A percentile compares a stretch with the other conserved stretches of the same genome.
Evolutionary conservation across 2,797 vertebrate species (phyloP).

Genomic region (Scolopax bukidnonensis): DNA sequence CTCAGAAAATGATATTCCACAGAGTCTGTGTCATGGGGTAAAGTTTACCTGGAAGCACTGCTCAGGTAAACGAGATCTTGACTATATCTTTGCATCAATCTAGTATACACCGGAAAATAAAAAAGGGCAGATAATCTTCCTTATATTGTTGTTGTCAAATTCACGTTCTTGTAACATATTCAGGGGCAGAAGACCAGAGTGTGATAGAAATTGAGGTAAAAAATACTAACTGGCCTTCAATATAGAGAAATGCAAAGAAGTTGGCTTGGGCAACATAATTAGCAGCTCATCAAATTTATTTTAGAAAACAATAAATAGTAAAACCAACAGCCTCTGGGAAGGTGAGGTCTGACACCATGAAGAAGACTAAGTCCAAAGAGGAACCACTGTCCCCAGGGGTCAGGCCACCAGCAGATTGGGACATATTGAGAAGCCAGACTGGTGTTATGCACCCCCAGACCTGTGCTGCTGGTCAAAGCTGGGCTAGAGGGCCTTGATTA

Average conservation of each 20-base stretch:
- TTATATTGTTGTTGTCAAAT: not conserved
- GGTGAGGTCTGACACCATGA: rapidly evolving
- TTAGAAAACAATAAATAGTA: not conserved
- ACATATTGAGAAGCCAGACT: not conserved
- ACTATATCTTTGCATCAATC: not conserved
- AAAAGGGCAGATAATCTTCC: not conserved
- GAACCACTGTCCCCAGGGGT: not conserved
- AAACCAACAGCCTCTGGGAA: not conserved
- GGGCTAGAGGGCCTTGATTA: not conserved
- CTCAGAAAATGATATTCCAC: not conserved
- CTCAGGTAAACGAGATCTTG: not conserved
- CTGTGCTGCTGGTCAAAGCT: not conserved
- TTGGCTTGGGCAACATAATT: not conserved
- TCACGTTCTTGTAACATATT: not conserved
- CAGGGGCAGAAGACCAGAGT: not conserved
- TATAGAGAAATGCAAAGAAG: not conserved
- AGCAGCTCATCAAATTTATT: not conserved
- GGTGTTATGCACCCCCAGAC: not conserved
- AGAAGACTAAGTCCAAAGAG: not conserved
- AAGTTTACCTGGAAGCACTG: not conserved
- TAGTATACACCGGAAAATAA: not conserved
- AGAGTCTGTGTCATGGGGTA: not conserved
- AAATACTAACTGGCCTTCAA: not conserved
- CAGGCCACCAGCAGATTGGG: not conserved
- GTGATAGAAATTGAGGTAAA: not conserved